These are phyloP conservation scores for Drosophila picticornis DNA, from an alignment of 2,888 invertebrate genomes.

Conservation along the genomic window DNA sequence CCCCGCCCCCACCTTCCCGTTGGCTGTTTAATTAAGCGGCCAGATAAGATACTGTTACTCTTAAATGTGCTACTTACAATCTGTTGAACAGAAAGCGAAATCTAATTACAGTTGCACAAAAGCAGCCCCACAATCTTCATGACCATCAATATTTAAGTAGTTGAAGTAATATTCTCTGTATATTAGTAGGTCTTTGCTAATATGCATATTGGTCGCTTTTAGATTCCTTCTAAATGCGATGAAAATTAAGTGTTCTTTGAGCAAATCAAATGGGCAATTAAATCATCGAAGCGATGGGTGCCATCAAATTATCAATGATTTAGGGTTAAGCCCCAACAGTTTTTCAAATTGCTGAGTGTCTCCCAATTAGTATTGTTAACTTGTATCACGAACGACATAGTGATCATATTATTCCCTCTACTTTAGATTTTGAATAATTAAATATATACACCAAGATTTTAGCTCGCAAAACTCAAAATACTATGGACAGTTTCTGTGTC, in stretches of 20 bases:
- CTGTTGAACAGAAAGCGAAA: slow-evolving; percentile 61
- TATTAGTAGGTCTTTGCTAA: background rate
- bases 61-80: slow-evolving; percentile 64
- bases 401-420: background rate
- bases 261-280: slow-evolving; percentile 1
- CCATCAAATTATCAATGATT: background rate
- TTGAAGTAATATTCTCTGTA: slow-evolving; percentile 14
- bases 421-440: background rate
- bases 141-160: slow-evolving; percentile 64
- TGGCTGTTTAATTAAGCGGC: slow-evolving; percentile 72
- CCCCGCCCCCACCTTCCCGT: background rate
- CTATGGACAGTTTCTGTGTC: background rate
- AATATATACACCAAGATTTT: too few species aligned
- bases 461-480: background rate
- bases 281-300: too few species aligned
- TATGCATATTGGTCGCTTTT: background rate
- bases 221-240: background rate
- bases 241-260: slow-evolving; percentile 6
- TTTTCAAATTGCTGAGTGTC: background rate
- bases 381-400: background rate
- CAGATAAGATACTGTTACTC: slow-evolving; percentile 70
- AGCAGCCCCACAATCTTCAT: slow-evolving; percentile 26
- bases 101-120: slow-evolving; percentile 65
- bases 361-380: background rate
- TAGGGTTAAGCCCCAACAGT: background rate